Percentiles rank a stretch among this genome's conserved stretches.
These are phyloP conservation scores for Drosophila littoralis DNA, from an alignment of 1,140 invertebrate species.

Conservation along the genomic window DNA sequence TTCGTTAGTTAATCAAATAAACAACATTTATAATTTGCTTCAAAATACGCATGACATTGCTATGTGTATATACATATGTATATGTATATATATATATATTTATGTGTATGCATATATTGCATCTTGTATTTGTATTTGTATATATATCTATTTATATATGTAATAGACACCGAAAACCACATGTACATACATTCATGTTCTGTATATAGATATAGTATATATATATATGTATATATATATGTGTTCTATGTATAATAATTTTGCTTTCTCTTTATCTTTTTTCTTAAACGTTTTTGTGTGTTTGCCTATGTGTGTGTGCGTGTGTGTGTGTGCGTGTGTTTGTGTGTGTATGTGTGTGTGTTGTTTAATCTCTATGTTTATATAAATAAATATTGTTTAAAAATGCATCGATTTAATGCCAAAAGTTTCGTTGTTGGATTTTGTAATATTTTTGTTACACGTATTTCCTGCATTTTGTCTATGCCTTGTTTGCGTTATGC, in stretches of 20 bases:
- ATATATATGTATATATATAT: not conserved
- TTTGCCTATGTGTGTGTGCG: slow-evolving; percentile 7
- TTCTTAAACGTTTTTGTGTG: slow-evolving; percentile 7
- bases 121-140: slow-evolving; percentile 34
- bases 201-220: slow-evolving; percentile 57
- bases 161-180: slow-evolving; percentile 80
- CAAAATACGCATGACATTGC: slow-evolving; percentile 51
- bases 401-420: slow-evolving; percentile 82
- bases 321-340: slow-evolving; percentile 4
- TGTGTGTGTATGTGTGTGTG: slow-evolving; percentile 4
- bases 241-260: slow-evolving; percentile 60
- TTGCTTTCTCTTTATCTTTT: slow-evolving; percentile 31
- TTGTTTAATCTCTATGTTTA: slow-evolving; percentile 55
- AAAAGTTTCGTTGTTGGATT: slow-evolving; percentile 84
- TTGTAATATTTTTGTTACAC: slow-evolving; percentile 81
- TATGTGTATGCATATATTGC: slow-evolving; percentile 44
- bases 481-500: slow-evolving; percentile 46
- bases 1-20: slow-evolving; percentile 64
- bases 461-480: slow-evolving; percentile 77
- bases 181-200: slow-evolving; percentile 70
- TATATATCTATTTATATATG: slow-evolving; percentile 68
- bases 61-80: slow-evolving; percentile 61
- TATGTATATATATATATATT: slow-evolving; percentile 56
- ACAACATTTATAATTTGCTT: slow-evolving; percentile 76
- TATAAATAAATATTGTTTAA: slow-evolving; percentile 75